These are phyloP conservation scores for Oreohelix idahoensis DNA, from an alignment of 1,140 invertebrate species.

Conservation along the genomic window DNA sequence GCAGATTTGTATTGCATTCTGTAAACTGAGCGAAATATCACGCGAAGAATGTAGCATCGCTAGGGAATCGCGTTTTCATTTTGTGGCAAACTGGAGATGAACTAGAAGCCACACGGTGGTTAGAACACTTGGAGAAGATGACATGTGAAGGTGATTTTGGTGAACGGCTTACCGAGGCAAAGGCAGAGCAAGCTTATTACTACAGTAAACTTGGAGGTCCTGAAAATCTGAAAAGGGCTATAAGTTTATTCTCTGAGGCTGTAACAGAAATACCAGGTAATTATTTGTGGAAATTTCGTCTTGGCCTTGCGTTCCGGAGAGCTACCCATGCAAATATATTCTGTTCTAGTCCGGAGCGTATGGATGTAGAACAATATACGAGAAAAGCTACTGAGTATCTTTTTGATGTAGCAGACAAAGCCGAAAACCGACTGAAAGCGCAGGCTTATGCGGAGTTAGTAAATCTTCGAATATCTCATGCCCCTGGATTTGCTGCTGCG, in stretches of 20 bases:
- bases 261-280: neutral
- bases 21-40: too few relatives aligned
- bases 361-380: neutral
- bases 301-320: neutral
- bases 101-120: neutral
- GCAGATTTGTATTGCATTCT: too few relatives aligned
- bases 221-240: neutral
- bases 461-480: neutral
- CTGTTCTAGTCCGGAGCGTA: neutral
- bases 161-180: neutral
- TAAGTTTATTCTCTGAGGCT: neutral
- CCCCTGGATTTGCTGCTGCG: too few relatives aligned
- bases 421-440: neutral
- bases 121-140: neutral
- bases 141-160: neutral
- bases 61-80: neutral
- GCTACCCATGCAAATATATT: neutral
- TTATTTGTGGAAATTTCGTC: neutral
- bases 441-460: conserved; percentile 3
- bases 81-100: neutral
- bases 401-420: neutral
- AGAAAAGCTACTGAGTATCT: neutral
- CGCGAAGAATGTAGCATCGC: neutral
- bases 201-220: conserved; percentile 8
- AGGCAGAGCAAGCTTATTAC: conserved; percentile 16